Evolutionary conservation across 1,140 invertebrate species (phyloP).

Genomic region (Diprion similis): DNA sequence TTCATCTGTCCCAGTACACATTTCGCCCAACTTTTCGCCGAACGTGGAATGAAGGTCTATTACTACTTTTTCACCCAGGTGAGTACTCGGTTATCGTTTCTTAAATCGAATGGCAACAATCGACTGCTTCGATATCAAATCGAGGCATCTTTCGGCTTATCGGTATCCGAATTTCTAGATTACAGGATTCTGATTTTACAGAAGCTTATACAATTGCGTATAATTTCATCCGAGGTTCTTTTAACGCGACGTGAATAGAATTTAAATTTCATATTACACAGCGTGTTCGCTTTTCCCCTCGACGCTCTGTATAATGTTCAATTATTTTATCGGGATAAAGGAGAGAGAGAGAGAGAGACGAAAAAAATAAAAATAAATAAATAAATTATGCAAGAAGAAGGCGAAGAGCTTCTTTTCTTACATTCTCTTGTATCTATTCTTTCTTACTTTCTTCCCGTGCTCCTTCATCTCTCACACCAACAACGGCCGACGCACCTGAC

Average conservation of each 20-base stretch:
- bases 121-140: no score
- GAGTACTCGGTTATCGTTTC: conserved; percentile 53
- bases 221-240: neutral
- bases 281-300: neutral
- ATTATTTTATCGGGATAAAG: neutral
- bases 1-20: conserved; percentile 93
- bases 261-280: neutral
- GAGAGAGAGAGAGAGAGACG: neutral
- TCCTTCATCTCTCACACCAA: neutral
- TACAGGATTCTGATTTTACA: no score
- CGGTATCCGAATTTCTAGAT: no score
- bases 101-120: no score
- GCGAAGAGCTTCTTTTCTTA: no score
- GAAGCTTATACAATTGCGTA: no score
- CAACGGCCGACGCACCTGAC: neutral
- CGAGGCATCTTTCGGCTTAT: no score
- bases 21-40: conserved; percentile 84
- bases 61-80: conserved; percentile 95
- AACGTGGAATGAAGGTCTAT: conserved; percentile 82
- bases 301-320: neutral
- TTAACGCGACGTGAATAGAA: neutral
- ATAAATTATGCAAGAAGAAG: no score
- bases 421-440: no score
- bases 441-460: no score
- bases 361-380: no score